Base-by-base conservation (phyloP, 2,888 invertebrate genomes). In the Philaethria dido region DNA sequence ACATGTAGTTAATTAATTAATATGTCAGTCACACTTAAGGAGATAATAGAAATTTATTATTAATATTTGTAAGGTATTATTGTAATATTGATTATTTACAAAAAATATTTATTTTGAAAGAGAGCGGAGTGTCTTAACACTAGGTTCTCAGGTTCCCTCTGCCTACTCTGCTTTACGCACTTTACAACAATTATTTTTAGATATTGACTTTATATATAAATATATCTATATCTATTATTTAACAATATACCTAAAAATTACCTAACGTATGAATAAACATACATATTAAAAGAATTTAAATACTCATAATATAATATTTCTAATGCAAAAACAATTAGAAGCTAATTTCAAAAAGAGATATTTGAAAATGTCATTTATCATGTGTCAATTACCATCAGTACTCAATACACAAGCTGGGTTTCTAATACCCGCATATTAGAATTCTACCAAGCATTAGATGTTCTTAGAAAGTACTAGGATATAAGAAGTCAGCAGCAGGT, bases 381-480 rank as follows among this genome's bases (percentile, higher is more conserved):
- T 33, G 11, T 52, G 16, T 33, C n/a, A 36, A 16, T 33, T n/a
- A n/a, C n/a, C 4, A 16, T 57, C 22, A 6, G 39, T 18, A 22
- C 1, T 36, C 14, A 39, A 22, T 14, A 36, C 5, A 39, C 18
- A 13, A 36, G 6, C 9, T 39, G n/a, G n/a, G 39, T n/a, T n/a
- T 20, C 20, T 22, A 39, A 14, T 11, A 63, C 48, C 29, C 54
- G 48, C 48, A 77, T 76, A 79, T 86, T 88, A 89, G 88, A 88
- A 84, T 83, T 80, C 80, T 74, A 79, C 78, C 76, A 74, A 87
- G 89, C 90, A 92, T 93, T 93, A 93, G 93, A 93, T 77, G 89
- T 89, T 92, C 90, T 93, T 93, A 93, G 93, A 92, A 92, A 84
- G 81, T 90, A 93, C 91, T 80, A 91, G 92, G 93, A 75, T 72